Base-by-base conservation (phyloP, 2,888 invertebrate genomes). In the Slavum lentiscoides region DNA sequence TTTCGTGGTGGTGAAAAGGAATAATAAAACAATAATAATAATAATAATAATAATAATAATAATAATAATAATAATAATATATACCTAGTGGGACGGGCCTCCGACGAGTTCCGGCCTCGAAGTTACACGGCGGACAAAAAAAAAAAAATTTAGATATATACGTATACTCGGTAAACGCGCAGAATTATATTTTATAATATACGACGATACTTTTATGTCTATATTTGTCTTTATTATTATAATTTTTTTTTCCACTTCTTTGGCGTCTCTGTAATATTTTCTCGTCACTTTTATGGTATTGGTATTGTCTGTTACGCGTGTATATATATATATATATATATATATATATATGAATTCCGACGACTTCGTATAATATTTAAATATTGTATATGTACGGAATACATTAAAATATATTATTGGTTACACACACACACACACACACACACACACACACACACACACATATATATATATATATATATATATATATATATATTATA, bases 1-100 rank as follows among this genome's bases (percentile, higher is more conserved):
- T 77, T 77, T 69, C 76, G 77, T 64, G 77, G 77, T 53, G 69
- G 70, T 70, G 70, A 80, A 61, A 70, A 80, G 70, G 70, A 80
- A 80, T 80, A 80, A 80, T 70, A 77, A 66, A 74, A 74, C 39
- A 55, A 74, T 66, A 74, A 73, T 49, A 69, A 69, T 13, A 55
- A 49, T 53, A 68, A 69, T 53, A 68, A 75, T 58, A 75, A 75
- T 68, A 76, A 76, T 75, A 75, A 75, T 70, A 72, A 74, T 74
- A 74, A 74, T 64, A 80, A 70, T 30, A 74, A 74, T 58, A 55
- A 74, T 74, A 74, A 73, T 68, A 69, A 69, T 17, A 70, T 70
- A 80, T 80, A 64, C 70, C 76, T 43, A 39, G 77, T 80, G 77
- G 77, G 77, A 70, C 55, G 77, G 70, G 62, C 30, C 70, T 43